These are phyloP conservation scores for Tangara arthus DNA, from an alignment of 2,797 vertebrate species.

Conservation along the genomic window DNA sequence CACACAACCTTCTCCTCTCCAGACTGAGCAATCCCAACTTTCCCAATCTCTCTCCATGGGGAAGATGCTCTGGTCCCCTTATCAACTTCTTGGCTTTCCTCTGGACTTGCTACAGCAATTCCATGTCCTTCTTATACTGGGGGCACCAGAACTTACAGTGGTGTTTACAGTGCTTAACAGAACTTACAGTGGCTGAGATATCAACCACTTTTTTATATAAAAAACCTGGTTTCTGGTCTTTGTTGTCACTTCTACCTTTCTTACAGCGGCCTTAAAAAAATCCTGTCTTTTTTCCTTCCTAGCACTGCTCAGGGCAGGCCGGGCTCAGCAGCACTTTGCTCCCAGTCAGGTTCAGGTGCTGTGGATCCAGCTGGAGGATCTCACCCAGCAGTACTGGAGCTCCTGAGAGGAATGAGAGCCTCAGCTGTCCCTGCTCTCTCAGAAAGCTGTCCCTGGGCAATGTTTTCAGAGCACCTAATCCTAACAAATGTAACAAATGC, in stretches of 20 bases:
- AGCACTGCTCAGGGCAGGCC: neutral
- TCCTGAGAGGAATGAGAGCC: neutral
- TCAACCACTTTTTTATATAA: neutral
- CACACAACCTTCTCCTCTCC: neutral
- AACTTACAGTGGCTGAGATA: fast-evolving
- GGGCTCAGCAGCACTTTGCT: neutral
- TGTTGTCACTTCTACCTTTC: neutral
- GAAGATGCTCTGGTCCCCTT: neutral
- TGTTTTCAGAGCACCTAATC: neutral
- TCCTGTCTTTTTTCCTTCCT: neutral
- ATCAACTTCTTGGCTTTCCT: neutral
- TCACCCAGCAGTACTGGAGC: neutral
- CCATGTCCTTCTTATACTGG: fast-evolving
- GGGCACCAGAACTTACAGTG: fast-evolving
- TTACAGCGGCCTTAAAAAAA: neutral
- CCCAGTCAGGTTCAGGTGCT: neutral
- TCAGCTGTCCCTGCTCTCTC: neutral
- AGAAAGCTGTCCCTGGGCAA: neutral
- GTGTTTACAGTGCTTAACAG: neutral
- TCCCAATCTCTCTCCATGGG: neutral
- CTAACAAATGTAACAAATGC: neutral
- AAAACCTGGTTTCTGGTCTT: neutral
- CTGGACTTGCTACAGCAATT: neutral
- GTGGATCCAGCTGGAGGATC: neutral
- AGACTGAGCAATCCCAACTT: neutral